Conservation (phyloP, 2,888 invertebrate genomes). For the Lamproptera curius region DNA sequence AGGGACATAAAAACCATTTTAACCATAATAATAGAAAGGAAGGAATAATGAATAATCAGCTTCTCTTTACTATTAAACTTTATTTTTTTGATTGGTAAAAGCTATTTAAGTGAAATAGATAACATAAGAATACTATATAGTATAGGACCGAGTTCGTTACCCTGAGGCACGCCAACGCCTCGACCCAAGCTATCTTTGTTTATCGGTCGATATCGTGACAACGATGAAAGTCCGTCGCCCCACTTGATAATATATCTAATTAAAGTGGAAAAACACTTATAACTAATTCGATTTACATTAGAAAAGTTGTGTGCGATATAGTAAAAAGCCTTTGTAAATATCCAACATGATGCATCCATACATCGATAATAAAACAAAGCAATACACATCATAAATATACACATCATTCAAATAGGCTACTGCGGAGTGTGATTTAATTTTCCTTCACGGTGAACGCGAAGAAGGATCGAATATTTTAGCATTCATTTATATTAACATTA, state of each 20-base stretch:
- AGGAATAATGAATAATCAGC: no score
- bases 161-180: slow-evolving; percentile 42
- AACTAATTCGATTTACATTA: no score
- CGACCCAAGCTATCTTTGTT: slow-evolving; percentile 47
- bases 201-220: slow-evolving; percentile 47
- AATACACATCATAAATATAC: not conserved
- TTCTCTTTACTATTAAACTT: no score
- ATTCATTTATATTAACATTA: slow-evolving; percentile 7
- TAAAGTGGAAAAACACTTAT: slow-evolving; percentile 25
- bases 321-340: not conserved
- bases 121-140: slow-evolving; percentile 27
- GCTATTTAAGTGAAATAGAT: not conserved
- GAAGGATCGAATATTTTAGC: slow-evolving; percentile 6
- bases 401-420: not conserved
- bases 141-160: slow-evolving; percentile 50
- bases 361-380: not conserved
- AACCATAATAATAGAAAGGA: no score
- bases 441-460: not conserved
- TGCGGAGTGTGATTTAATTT: not conserved
- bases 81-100: not conserved
- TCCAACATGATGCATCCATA: not conserved
- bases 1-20: not conserved
- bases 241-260: slow-evolving; percentile 34
- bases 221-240: slow-evolving; percentile 41
- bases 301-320: no score